Evolutionary conservation across 2,797 vertebrate species (phyloP).

Genomic region (Apogon talboti): DNA sequence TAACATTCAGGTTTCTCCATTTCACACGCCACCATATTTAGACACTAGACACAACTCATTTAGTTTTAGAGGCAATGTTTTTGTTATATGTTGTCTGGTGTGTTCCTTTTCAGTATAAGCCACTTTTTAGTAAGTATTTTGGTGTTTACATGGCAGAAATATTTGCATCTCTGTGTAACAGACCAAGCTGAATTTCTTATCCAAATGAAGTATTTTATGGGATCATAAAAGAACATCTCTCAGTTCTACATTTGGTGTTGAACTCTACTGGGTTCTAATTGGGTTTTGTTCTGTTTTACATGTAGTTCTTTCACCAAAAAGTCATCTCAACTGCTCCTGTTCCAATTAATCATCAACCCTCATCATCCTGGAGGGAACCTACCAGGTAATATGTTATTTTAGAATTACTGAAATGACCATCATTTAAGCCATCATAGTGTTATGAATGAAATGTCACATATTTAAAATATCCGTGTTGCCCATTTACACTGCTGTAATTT

Average conservation of each 20-base stretch:
- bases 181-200: not conserved
- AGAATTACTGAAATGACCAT: not conserved
- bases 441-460: not conserved
- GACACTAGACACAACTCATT: conserved; percentile 16
- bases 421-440: not conserved
- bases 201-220: not conserved
- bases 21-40: conserved; percentile 54
- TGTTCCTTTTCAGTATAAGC: not conserved
- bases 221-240: not conserved
- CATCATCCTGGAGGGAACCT: conserved; percentile 81
- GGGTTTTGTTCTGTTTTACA: conserved; percentile 15
- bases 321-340: conserved; percentile 72
- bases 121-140: not conserved
- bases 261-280: not conserved
- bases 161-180: conserved; percentile 2
- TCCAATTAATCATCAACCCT: conserved; percentile 65
- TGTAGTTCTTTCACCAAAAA: conserved; percentile 77
- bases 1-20: conserved; percentile 81
- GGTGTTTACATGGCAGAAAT: not conserved
- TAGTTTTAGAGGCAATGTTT: not conserved
- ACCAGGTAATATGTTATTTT: conserved; percentile 75
- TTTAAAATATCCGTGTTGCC: not conserved
- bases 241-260: not conserved
- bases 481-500: not conserved
- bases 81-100: not conserved